phyloP scores from a whole-genome alignment of 2,888 invertebrate species.

The Catocala fraxini region DNA sequence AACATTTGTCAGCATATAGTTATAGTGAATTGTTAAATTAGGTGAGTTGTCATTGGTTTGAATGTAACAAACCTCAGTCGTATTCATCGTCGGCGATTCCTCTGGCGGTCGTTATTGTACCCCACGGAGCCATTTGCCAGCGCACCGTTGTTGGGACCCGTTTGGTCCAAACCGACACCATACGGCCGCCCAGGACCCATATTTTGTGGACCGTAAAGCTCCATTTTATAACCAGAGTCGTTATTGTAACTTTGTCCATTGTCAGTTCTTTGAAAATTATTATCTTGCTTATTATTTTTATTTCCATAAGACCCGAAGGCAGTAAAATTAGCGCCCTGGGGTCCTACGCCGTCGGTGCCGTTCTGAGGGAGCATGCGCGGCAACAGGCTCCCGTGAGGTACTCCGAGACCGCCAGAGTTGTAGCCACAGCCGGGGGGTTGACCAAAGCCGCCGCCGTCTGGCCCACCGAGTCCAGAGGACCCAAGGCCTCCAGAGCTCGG shows the following conservation, averaged over 20 bases:
- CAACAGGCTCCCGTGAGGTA: slow-evolving; percentile 81
- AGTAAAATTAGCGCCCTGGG: slow-evolving; percentile 80
- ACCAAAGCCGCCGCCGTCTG: slow-evolving; percentile 66
- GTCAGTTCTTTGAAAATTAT: slow-evolving; percentile 50
- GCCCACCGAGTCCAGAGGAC: slow-evolving; percentile 61
- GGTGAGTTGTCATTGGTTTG: slow-evolving; percentile 83
- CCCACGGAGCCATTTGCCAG: slow-evolving; percentile 83
- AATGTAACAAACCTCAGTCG: slow-evolving; percentile 84
- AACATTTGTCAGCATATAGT: slow-evolving; percentile 34
- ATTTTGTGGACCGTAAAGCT: slow-evolving; percentile 71
- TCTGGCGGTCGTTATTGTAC: slow-evolving; percentile 85
- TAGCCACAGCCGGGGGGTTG: slow-evolving; percentile 60
- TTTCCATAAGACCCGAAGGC: slow-evolving; percentile 81
- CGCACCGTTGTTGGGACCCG: slow-evolving; percentile 68
- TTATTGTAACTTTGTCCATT: slow-evolving; percentile 60
- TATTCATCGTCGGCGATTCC: slow-evolving; percentile 84
- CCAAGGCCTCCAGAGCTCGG: slow-evolving; percentile 56
- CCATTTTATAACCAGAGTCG: slow-evolving; percentile 57
- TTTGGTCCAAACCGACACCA: slow-evolving; percentile 62
- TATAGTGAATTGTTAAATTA: slow-evolving; percentile 60
- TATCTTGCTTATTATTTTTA: slow-evolving; percentile 65
- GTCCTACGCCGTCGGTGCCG: slow-evolving; percentile 64
- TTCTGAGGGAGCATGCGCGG: slow-evolving; percentile 82
- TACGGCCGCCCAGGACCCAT: slow-evolving; percentile 76
- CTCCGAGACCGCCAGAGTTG: slow-evolving; percentile 79